These are phyloP conservation scores for Dryas iulia DNA, from an alignment of 1,140 invertebrate genomes.

Conservation along the genomic window DNA sequence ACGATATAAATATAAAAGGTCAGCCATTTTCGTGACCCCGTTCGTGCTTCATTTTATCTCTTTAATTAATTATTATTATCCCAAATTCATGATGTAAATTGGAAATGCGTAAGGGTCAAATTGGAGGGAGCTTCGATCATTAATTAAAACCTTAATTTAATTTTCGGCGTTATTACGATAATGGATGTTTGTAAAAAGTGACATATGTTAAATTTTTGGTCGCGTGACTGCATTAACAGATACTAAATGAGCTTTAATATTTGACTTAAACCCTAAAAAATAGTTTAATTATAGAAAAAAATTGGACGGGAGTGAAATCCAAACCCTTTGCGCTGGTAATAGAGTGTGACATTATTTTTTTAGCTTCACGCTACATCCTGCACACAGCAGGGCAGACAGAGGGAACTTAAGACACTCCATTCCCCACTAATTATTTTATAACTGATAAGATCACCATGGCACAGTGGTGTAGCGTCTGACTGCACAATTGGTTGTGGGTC, in stretches of 20 bases:
- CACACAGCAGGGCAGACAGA: too few relatives aligned
- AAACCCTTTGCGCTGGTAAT: too few relatives aligned
- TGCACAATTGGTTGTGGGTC: too few relatives aligned
- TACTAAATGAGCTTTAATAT: neutral
- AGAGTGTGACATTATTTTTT: too few relatives aligned
- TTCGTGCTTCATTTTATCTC: neutral
- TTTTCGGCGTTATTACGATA: neutral
- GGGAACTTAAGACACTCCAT: too few relatives aligned
- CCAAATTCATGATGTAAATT: neutral
- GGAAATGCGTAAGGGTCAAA: neutral
- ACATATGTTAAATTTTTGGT: neutral
- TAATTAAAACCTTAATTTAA: conserved; percentile 4
- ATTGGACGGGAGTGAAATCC: too few relatives aligned
- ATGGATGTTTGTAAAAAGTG: neutral
- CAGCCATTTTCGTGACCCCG: neutral
- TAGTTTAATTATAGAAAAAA: too few relatives aligned
- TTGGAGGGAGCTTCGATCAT: neutral
- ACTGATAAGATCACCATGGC: too few relatives aligned
- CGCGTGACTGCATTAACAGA: neutral
- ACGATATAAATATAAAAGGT: neutral
- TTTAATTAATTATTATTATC: neutral
- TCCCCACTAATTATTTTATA: too few relatives aligned
- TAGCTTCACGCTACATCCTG: too few relatives aligned
- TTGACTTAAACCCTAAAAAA: too few relatives aligned
- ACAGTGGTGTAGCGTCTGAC: too few relatives aligned